Evolutionary conservation across 92 coral and sea anemone species (phyloP).

Genomic region (Micromussa lordhowensis): DNA sequence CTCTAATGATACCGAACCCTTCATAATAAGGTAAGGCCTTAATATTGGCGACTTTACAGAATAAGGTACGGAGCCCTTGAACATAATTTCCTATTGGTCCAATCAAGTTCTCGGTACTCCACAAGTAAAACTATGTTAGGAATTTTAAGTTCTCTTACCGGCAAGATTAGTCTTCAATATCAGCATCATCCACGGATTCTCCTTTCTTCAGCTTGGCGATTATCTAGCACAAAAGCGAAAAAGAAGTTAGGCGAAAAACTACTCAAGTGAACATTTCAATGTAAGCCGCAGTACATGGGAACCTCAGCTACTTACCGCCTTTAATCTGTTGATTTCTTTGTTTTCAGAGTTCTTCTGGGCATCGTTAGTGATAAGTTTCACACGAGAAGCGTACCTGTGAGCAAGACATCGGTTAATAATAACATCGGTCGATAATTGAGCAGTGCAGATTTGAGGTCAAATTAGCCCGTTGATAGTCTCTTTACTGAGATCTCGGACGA

Average conservation of each 20-base stretch:
- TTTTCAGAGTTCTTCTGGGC: slow-evolving; percentile 97
- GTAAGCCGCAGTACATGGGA: background rate
- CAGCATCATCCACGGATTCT: slow-evolving; percentile 85
- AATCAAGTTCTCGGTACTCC: background rate
- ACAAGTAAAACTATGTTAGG: background rate
- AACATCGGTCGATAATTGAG: no score
- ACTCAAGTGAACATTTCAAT: background rate
- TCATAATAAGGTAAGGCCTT: background rate
- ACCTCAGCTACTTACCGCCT: slow-evolving; percentile 78
- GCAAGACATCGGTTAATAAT: background rate
- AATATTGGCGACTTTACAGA: background rate
- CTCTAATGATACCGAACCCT: no score
- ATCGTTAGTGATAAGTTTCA: slow-evolving; percentile 97
- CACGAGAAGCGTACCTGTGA: slow-evolving; percentile 95
- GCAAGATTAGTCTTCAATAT: slow-evolving; percentile 31
- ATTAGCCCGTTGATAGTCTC: background rate
- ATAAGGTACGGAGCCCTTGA: background rate
- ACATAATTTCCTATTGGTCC: background rate
- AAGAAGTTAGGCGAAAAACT: no score
- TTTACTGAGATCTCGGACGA: no score
- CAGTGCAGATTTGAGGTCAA: background rate
- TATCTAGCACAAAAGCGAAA: slow-evolving; percentile 64
- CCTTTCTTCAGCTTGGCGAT: slow-evolving; percentile 96
- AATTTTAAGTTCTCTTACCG: background rate
- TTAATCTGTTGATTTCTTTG: slow-evolving; percentile 92